phyloP scores from a whole-genome alignment of 2,113 vertebrate species.

The Cacatua alba region DNA sequence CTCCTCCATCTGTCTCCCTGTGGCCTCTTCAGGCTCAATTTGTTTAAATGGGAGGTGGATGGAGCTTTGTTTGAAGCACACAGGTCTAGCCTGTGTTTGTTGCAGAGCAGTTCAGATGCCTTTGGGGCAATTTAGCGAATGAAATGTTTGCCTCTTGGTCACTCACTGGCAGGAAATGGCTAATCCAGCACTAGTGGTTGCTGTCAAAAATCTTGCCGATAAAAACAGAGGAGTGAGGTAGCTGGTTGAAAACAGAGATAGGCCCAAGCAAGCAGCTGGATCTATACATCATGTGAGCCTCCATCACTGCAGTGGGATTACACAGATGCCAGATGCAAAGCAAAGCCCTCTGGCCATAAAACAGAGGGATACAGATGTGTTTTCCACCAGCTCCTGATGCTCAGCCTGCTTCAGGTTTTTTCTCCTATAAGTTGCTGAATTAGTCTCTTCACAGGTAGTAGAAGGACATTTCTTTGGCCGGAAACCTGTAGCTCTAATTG shows the following conservation, averaged over 20 bases:
- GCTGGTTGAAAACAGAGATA: neutral
- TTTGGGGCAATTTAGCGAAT: neutral
- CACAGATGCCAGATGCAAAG: neutral
- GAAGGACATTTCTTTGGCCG: neutral
- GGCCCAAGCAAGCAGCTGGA: neutral
- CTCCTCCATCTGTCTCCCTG: neutral
- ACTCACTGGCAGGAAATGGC: neutral
- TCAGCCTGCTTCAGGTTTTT: neutral
- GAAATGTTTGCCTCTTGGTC: constrained; percentile 25
- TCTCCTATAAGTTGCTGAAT: neutral
- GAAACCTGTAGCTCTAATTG: neutral
- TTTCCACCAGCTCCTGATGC: neutral
- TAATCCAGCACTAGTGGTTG: neutral
- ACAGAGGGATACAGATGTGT: neutral
- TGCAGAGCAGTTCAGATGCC: neutral
- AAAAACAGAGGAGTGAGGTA: constrained; percentile 4
- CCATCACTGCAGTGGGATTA: neutral
- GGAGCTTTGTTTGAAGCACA: neutral
- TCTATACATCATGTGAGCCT: neutral
- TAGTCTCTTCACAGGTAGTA: neutral
- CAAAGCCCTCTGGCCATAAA: constrained; percentile 4
- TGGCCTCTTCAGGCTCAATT: neutral
- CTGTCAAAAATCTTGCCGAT: constrained; percentile 12
- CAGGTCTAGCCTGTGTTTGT: neutral
- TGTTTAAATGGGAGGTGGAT: neutral